Evolutionary conservation across 2,797 vertebrate genomes (phyloP), one percentile per base, ranked within the genome.

Genomic region (Scolopax rusticola): DNA sequence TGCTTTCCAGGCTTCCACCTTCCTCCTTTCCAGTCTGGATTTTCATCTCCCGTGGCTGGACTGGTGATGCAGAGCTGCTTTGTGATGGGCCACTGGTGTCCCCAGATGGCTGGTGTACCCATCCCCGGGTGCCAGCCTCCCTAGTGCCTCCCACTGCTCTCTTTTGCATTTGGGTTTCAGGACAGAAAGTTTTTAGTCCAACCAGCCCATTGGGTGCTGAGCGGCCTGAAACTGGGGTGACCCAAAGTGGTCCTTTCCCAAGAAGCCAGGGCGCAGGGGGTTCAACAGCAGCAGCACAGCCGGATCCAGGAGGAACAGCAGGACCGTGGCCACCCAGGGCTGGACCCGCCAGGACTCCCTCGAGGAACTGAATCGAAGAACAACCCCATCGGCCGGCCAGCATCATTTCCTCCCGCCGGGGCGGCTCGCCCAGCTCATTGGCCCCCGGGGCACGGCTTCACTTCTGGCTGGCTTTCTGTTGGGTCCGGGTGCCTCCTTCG

Each of bases 281-380:
- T 60, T 56, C 69, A 3, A 56, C 3, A 3, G 32, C 2, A 9
- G 41, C 0, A 0, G 28, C 4, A 0, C 7, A 2, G 28, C 36
- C 8, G 0, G 65, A 17, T 4, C 56, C 4, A 5, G 61, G 57
- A 11, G 1, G 13, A 65, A 28, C 74, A 2, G 41, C 0, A 57
- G 83, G 8, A 54, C 15, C 1, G 2, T 4, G 2, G 36, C 12
- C 19, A 74, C 36, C 20, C 48, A 0, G 7, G 41, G 53, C 74
- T 23, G 87, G 70, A 87, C 78, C 47, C 15, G 6, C 27, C 2
- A 5, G 28, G 82, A 68, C 93, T 94, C 96, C 90, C 91, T 97
- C 93, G 90, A 97, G 85, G 94, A 97, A 96, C 82, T 65, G 51
- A 71, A 30, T 95, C 89, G 53, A 97, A 95, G 95, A 95, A 96